These are phyloP conservation scores for Pipistrellus pipistrellus DNA, from an alignment of 2,797 vertebrate genomes.

Conservation along the genomic window DNA sequence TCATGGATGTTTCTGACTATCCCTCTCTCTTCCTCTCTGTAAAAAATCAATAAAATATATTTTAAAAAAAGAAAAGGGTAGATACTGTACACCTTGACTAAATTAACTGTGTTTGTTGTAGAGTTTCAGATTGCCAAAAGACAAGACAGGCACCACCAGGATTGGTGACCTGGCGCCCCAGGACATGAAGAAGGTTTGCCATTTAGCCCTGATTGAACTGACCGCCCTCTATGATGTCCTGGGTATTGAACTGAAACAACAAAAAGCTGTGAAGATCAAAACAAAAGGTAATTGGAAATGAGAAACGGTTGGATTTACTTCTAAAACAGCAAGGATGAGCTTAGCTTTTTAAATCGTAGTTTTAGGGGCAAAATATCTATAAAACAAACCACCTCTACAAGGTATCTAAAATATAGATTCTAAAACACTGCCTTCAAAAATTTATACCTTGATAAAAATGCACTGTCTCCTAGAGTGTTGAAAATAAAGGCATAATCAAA, in stretches of 20 bases:
- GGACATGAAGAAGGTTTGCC: slow-evolving; percentile 97
- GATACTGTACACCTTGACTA: neutral
- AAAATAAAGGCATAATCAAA: neutral
- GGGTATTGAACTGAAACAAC: slow-evolving; percentile 94
- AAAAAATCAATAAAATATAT: too few relatives aligned
- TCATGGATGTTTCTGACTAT: too few relatives aligned
- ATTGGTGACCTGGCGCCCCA: slow-evolving; percentile 94
- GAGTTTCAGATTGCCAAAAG: slow-evolving; percentile 94
- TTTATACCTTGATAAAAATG: neutral
- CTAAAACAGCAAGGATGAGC: neutral
- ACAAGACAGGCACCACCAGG: slow-evolving; percentile 97
- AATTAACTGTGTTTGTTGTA: slow-evolving; percentile 82
- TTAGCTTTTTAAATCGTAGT: neutral
- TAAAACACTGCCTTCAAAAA: neutral
- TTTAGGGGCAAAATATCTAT: neutral
- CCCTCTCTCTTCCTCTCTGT: too few relatives aligned
- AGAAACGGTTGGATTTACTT: slow-evolving; percentile 24
- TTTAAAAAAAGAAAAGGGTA: neutral
- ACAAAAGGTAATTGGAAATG: slow-evolving; percentile 91
- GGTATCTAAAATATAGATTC: neutral
- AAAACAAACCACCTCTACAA: neutral
- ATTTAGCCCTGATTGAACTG: slow-evolving; percentile 95
- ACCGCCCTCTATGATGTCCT: slow-evolving; percentile 95
- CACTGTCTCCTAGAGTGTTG: neutral
- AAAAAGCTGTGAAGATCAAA: slow-evolving; percentile 95